Percentiles rank a stretch among this genome's conserved stretches.
These are phyloP conservation scores for Tipula lateralis DNA, from an alignment of 2,888 invertebrate species.

Conservation along the genomic window DNA sequence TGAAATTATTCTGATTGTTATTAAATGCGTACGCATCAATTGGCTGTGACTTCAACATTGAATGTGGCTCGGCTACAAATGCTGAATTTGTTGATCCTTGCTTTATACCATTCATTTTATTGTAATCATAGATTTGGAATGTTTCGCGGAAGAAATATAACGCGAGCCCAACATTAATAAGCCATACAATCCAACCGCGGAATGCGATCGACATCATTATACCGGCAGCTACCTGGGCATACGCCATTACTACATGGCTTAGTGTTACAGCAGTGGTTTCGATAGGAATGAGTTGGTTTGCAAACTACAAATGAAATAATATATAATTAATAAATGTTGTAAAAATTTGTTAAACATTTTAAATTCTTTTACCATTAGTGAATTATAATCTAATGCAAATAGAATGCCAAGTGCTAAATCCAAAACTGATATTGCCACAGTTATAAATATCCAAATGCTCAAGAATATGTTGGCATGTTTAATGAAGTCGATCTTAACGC, in stretches of 20 bases:
- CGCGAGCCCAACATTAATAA: slow-evolving; percentile 45
- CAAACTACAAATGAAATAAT: too few species aligned
- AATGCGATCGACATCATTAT: slow-evolving; percentile 47
- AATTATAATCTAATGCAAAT: slow-evolving; percentile 45
- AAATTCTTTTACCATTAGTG: slow-evolving; percentile 37
- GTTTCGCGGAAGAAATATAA: slow-evolving; percentile 40
- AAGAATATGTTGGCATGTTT: slow-evolving; percentile 39
- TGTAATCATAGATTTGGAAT: slow-evolving; percentile 34
- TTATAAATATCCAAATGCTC: slow-evolving; percentile 43
- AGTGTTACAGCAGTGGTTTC: neutral
- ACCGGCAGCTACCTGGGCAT: slow-evolving; percentile 42
- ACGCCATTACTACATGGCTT: slow-evolving; percentile 38
- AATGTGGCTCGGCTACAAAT: slow-evolving; percentile 34
- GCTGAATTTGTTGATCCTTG: slow-evolving; percentile 31
- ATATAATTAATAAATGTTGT: too few species aligned
- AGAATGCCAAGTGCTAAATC: slow-evolving; percentile 45
- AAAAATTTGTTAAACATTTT: too few species aligned
- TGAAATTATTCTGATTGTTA: neutral
- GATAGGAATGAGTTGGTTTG: too few species aligned
- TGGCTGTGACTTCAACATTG: slow-evolving; percentile 31
- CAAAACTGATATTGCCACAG: slow-evolving; percentile 42
- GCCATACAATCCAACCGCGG: slow-evolving; percentile 50
- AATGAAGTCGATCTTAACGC: slow-evolving; percentile 40
- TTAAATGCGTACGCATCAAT: slow-evolving; percentile 33
- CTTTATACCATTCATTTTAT: slow-evolving; percentile 32